Percentiles rank a stretch among this genome's conserved stretches.
Evolutionary conservation across 1,140 invertebrate genomes (phyloP).

Genomic region (Oedothorax gibbosus): DNA sequence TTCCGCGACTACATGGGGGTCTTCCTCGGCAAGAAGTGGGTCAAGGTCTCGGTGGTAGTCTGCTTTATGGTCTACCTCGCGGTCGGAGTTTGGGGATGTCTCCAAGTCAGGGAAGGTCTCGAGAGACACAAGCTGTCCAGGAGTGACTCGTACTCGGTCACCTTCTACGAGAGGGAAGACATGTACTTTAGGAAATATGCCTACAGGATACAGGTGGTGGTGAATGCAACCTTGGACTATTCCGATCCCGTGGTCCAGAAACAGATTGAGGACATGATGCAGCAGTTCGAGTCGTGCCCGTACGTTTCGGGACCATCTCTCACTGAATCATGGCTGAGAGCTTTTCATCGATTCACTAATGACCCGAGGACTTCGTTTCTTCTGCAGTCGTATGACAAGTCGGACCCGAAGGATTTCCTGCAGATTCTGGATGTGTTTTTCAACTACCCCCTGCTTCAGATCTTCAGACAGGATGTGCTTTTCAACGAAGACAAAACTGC

Average conservation of each 20-base stretch:
- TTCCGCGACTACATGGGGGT: conserved; percentile 85
- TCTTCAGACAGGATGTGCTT: conserved; percentile 84
- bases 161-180: conserved; percentile 90
- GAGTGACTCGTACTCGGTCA: conserved; percentile 89
- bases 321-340: conserved; percentile 91
- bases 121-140: conserved; percentile 86
- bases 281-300: conserved; percentile 82
- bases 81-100: conserved; percentile 89
- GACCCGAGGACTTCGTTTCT: conserved; percentile 77
- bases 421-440: conserved; percentile 78
- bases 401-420: conserved; percentile 80
- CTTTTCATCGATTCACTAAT: conserved; percentile 82
- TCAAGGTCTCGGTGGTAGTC: conserved; percentile 82
- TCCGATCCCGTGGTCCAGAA: conserved; percentile 82
- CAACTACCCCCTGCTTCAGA: conserved; percentile 69
- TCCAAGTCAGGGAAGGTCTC: conserved; percentile 88
- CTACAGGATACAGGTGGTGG: conserved; percentile 89
- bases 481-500: conserved; percentile 80
- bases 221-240: conserved; percentile 87
- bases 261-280: conserved; percentile 82
- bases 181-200: conserved; percentile 91
- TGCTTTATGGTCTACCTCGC: conserved; percentile 84
- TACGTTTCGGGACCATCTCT: conserved; percentile 81
- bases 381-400: conserved; percentile 77
- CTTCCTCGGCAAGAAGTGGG: conserved; percentile 80